These are phyloP conservation scores for Eurystomus glaucurus DNA, from an alignment of 2,797 vertebrate species.

Conservation along the genomic window DNA sequence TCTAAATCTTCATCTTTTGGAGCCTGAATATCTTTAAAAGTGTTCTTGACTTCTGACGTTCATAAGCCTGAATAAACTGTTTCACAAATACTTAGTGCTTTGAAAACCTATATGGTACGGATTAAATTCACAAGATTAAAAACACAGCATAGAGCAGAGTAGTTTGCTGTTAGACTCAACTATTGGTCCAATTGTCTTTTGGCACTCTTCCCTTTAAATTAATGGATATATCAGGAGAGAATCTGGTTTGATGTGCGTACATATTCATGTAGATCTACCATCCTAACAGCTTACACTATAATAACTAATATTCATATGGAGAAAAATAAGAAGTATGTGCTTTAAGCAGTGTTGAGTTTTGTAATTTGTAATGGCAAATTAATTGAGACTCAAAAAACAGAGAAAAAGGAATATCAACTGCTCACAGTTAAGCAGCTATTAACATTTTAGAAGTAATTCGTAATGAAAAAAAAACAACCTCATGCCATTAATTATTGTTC, in stretches of 20 bases:
- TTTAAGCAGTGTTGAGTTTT: background rate
- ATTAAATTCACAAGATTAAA: background rate
- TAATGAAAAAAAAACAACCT: background rate
- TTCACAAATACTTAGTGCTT: background rate
- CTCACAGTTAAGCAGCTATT: background rate
- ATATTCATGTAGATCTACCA: background rate
- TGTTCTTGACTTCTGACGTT: background rate
- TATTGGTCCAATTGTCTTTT: background rate
- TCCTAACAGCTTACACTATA: background rate
- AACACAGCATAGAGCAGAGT: background rate
- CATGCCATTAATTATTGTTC: background rate
- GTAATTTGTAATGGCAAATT: background rate
- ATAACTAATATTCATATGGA: accelerated
- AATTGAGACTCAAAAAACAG: background rate
- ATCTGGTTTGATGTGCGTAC: background rate
- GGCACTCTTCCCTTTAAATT: background rate
- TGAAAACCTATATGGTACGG: background rate
- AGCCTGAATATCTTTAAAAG: background rate
- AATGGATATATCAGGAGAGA: background rate
- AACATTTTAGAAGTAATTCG: background rate
- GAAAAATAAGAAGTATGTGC: background rate
- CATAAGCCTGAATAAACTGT: background rate
- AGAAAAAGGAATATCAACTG: background rate
- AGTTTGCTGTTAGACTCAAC: background rate
- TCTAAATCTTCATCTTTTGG: background rate